Percentiles rank a stretch among this genome's conserved stretches.
Evolutionary conservation across 2,797 vertebrate genomes (phyloP).

Genomic region (Falco peregrinus): DNA sequence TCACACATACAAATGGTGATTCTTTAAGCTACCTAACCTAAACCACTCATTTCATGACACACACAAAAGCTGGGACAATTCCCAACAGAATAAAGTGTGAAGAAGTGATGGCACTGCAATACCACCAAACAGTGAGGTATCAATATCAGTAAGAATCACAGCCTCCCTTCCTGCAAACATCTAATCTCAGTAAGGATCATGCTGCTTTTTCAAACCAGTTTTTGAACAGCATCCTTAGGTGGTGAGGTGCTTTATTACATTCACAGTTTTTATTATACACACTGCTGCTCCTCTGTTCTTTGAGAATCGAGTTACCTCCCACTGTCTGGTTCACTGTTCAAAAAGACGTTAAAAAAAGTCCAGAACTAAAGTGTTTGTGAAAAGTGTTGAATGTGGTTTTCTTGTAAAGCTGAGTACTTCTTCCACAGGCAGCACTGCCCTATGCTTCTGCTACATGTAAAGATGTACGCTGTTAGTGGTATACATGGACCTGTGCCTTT

Average conservation of each 20-base stretch:
- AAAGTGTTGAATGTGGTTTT: neutral
- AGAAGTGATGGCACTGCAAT: neutral
- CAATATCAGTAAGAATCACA: neutral
- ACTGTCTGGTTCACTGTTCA: neutral
- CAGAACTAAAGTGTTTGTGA: neutral
- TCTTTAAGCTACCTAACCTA: too few relatives aligned
- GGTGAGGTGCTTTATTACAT: neutral
- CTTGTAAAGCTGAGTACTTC: neutral
- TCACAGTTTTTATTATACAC: neutral
- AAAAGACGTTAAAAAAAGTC: neutral
- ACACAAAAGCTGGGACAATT: neutral
- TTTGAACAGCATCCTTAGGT: neutral
- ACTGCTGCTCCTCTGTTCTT: neutral
- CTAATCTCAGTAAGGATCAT: neutral
- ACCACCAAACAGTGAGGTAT: neutral
- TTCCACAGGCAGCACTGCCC: neutral
- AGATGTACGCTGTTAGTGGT: neutral
- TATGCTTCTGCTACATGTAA: neutral
- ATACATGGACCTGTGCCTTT: neutral
- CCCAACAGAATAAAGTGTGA: neutral
- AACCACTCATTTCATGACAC: too few relatives aligned
- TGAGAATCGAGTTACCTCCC: neutral
- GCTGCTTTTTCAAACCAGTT: neutral
- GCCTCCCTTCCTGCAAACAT: neutral
- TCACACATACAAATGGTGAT: too few relatives aligned